These are phyloP conservation scores for Rambutsinella grinnellia DNA, from an alignment of 2,888 invertebrate species.

Conservation along the genomic window DNA sequence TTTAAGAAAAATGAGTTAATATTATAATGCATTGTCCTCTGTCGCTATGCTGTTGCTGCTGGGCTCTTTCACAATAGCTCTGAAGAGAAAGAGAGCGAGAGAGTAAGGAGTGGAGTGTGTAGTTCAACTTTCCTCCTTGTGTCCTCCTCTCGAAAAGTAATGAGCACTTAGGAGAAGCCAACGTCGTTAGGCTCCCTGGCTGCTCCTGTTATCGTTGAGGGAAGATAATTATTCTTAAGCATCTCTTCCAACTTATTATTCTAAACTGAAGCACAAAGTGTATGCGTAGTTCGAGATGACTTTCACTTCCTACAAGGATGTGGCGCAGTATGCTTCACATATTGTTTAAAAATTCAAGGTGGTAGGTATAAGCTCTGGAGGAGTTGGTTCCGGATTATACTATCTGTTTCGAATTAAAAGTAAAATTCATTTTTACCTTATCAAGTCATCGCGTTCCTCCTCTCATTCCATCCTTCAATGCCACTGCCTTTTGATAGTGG, in stretches of 20 bases:
- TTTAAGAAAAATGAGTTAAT: conserved; percentile 31
- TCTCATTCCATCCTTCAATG: no score
- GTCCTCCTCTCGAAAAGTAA: conserved; percentile 54
- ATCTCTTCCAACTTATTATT: conserved; percentile 45
- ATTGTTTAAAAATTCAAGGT: no score
- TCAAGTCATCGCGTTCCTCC: no score
- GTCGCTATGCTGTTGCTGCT: neutral
- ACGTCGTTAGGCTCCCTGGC: conserved; percentile 43
- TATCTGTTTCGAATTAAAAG: no score
- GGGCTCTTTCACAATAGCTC: neutral
- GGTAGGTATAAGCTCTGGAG: no score
- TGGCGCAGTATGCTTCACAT: no score
- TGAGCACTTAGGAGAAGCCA: conserved; percentile 50
- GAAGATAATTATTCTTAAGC: conserved; percentile 46
- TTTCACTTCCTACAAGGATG: no score
- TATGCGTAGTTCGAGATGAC: no score
- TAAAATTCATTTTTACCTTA: no score
- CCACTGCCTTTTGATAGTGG: no score
- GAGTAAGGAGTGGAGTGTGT: neutral
- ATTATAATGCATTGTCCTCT: conserved; percentile 39
- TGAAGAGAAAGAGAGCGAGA: neutral
- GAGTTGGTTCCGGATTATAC: no score
- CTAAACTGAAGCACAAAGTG: conserved; percentile 37
- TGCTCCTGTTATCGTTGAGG: conserved; percentile 35
- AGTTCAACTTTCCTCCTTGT: conserved; percentile 24